These are phyloP conservation scores for Gibbula magus DNA, from an alignment of 2,888 invertebrate genomes.

Conservation along the genomic window DNA sequence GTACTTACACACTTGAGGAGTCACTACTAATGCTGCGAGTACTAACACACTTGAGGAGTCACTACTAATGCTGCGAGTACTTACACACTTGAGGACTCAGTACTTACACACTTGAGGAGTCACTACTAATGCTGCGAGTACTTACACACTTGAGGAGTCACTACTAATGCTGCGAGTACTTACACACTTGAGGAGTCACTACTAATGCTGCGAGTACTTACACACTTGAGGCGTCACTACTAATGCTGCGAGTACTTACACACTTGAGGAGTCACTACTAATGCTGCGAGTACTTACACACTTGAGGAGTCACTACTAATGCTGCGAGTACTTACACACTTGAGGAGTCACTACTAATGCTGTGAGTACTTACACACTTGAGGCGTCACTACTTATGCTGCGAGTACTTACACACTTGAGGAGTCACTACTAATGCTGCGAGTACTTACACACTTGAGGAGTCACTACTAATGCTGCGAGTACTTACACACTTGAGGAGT, in stretches of 20 bases:
- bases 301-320: constrained; percentile 90
- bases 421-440: constrained; percentile 79
- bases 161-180: constrained; percentile 97
- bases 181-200: constrained; percentile 81
- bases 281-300: too few relatives aligned
- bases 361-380: too few relatives aligned
- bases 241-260: constrained; percentile 96
- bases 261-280: constrained; percentile 80
- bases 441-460: too few relatives aligned
- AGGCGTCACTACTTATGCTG: constrained; percentile 92
- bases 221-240: constrained; percentile 86
- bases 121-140: neutral
- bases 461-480: constrained; percentile 97
- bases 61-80: too few relatives aligned
- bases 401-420: constrained; percentile 88
- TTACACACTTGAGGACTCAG: too few relatives aligned
- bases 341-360: constrained; percentile 79
- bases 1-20: neutral
- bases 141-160: constrained; percentile 79
- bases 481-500: constrained; percentile 84
- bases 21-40: neutral
- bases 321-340: constrained; percentile 93
- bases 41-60: too few relatives aligned
- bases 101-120: too few relatives aligned
- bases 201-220: too few relatives aligned